These are phyloP conservation scores for Crotalus horridus DNA, from an alignment of 2,113 vertebrate species.

Conservation along the genomic window DNA sequence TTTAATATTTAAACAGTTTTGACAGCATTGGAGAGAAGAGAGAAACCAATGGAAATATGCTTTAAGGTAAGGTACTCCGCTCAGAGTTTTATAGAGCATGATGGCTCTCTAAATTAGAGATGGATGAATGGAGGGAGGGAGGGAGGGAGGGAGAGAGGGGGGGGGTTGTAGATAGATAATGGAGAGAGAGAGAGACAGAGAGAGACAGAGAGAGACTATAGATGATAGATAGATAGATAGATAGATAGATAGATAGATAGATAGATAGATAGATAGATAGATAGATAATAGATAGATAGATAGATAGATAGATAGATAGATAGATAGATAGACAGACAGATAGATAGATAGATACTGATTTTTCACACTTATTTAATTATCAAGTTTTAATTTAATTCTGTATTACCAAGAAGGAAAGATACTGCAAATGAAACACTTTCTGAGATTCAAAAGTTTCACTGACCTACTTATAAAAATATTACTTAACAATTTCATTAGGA, in stretches of 20 bases:
- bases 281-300: too few species aligned
- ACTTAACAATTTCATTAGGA: conserved; percentile 71
- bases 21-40: not conserved
- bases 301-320: too few species aligned
- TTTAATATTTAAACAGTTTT: not conserved
- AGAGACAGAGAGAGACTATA: too few species aligned
- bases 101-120: not conserved
- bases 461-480: conserved; percentile 70
- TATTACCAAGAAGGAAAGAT: conserved; percentile 59
- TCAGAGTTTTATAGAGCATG: not conserved
- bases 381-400: conserved; percentile 60
- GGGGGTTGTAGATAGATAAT: not conserved
- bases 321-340: not conserved
- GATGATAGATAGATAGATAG: not conserved
- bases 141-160: not conserved
- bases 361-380: conserved; percentile 61
- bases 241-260: too few species aligned
- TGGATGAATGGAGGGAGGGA: not conserved
- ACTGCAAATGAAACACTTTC: conserved; percentile 47
- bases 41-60: not conserved
- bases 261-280: too few species aligned
- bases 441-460: conserved; percentile 67
- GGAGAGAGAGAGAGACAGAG: too few species aligned
- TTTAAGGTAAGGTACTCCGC: not conserved
- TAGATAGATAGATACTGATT: not conserved